Evolutionary conservation across 2,888 invertebrate genomes (phyloP), one percentile per base, ranked within the genome.

Genomic region (Anticlea derivata): DNA sequence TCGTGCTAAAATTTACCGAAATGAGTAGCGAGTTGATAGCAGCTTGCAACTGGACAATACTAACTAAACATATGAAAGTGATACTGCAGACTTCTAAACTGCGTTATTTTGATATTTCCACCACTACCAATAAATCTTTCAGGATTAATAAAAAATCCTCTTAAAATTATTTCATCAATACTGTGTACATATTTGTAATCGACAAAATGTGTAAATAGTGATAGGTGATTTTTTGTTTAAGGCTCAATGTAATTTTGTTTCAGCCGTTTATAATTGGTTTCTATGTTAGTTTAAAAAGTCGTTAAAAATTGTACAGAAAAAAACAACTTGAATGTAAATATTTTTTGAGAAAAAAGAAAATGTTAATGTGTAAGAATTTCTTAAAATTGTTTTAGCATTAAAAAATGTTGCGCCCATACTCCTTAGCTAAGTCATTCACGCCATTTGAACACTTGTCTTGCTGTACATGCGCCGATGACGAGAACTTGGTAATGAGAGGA

Each of bases 1-100:
- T 26, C 2, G 29, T 8, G 12, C 13, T 26, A n/a, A 33, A 22
- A 13, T 11, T 22, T 17, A 5, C 23, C 10, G n/a, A 35, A 26
- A 38, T 13, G 31, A 39, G 13, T 50, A 39, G 33, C 29, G 17
- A 35, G 33, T 45, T 5, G 31, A 35, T 35, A 41, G 29, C 22
- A 35, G 50, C 29, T 31, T 31, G 26, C 31, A 46, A 41, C 30
- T 30, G 33, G 34, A 44, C 39, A 53, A 53, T 48, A 45, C 29
- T 35, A 40, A 35, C 26, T 33, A 47, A 39, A 38, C 23, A 12
- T 38, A 11, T 33, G 11, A 12, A 40, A 33, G 8, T 34, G 34
- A 34, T 17, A 38, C 26, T 38, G 20, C 11, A 7, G 11, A 20
- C 17, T 26, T 20, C 24, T 23, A 23, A 24, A 30, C 8, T 10